Base-by-base conservation (phyloP, 2,797 vertebrate genomes). In the Fistularia tabacaria region DNA sequence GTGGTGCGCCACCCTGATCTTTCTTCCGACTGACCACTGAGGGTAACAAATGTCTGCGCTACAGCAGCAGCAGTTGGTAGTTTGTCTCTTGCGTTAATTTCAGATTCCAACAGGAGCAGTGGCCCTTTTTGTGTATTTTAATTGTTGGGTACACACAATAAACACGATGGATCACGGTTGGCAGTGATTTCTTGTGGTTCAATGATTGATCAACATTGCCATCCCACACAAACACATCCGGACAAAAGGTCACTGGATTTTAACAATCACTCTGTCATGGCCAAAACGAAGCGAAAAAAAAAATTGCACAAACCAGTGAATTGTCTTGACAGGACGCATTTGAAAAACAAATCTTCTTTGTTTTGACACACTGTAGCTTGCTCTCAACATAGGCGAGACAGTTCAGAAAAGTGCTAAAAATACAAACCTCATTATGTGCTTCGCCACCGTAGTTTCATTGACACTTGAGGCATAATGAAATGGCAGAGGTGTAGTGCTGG, bases 371-470 rank as follows among this genome's bases (percentile, higher is more conserved):
- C 59, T 74, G 83, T 51, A 58, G 71, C 71, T 58, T 38, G 41
- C 69, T 46, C 54, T 77, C 63, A 77, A 83, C 83, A 66, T 64
- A 55, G 60, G 61, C 54, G 15, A 70, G 70, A 57, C 62, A 49
- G 66, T 70, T 71, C 65, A 66, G 70, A 61, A 62, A 72, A 62
- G 38, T 66, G 75, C 79, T 80, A 87, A 86, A 25, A 25, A 86
- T 78, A 85, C 80, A 85, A 81, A 73, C 79, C 74, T 84, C 73
- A 77, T 85, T 85, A 84, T 83, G 63, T 68, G 54, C 63, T 62
- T 62, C 64, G 64, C 60, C 61, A 69, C 67, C 38, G 38, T 55
- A 62, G 66, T 47, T 51, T 79, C 76, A 73, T 70, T 87, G 84
- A 85, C 76, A 83, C 74, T 65, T 66, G 66, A 75, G 73, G 75